Conservation (phyloP, 2,113 vertebrate species). For the Chloropsis hardwickii region DNA sequence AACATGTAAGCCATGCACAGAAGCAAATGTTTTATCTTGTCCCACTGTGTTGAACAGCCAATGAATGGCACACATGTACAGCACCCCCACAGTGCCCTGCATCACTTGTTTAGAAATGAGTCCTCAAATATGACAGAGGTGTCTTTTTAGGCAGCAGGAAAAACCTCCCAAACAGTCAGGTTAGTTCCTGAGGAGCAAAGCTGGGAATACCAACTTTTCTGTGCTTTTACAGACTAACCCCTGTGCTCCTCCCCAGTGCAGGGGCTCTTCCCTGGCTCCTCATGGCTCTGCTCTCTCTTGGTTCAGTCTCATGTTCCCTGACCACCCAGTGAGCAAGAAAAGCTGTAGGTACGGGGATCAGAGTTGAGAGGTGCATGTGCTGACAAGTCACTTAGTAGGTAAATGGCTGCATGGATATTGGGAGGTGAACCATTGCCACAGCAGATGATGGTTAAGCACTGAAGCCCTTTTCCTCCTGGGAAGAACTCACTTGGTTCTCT, state of each 20-base stretch:
- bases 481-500: not conserved
- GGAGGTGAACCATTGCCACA: not conserved
- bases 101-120: not conserved
- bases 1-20: not conserved
- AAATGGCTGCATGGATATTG: not conserved
- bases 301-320: not conserved
- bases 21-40: not conserved
- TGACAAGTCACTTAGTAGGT: not conserved
- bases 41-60: not conserved
- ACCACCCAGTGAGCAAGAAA: fast-evolving
- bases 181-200: not conserved
- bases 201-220: not conserved
- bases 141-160: not conserved
- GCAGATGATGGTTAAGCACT: not conserved
- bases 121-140: not conserved
- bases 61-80: not conserved
- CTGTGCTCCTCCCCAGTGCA: fast-evolving
- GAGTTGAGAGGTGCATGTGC: not conserved
- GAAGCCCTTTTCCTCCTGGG: not conserved
- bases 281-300: not conserved
- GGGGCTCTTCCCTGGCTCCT: not conserved
- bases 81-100: not conserved
- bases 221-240: not conserved
- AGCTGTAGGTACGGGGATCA: not conserved
- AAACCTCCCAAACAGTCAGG: not conserved